Percentiles rank a stretch among this genome's conserved stretches.
Evolutionary conservation across 2,888 invertebrate species (phyloP).

Genomic region (Spisula subtruncata): DNA sequence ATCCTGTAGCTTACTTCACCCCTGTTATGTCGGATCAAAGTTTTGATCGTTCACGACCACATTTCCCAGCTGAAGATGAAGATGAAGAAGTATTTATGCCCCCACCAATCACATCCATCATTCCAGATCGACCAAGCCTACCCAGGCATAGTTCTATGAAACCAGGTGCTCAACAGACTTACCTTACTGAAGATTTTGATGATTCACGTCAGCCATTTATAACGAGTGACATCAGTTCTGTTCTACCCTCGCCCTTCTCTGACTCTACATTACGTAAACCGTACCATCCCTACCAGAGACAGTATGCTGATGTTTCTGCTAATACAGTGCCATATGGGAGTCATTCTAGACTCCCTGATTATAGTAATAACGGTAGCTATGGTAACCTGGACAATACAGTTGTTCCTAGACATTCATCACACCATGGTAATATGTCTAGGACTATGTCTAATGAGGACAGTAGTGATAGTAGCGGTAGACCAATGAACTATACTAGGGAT

Average conservation of each 20-base stretch:
- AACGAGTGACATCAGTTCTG: slow-evolving; percentile 82
- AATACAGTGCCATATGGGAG: slow-evolving; percentile 64
- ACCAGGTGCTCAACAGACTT: slow-evolving; percentile 79
- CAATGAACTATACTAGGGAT: slow-evolving; percentile 80
- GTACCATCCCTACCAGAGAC: slow-evolving; percentile 65
- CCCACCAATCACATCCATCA: slow-evolving; percentile 66
- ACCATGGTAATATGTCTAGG: slow-evolving; percentile 57
- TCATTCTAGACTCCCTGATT: slow-evolving; percentile 43
- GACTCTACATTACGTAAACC: slow-evolving; percentile 54
- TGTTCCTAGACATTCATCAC: slow-evolving; percentile 65
- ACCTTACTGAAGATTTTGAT: slow-evolving; percentile 76
- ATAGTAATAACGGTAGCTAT: slow-evolving; percentile 52
- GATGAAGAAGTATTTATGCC: slow-evolving; percentile 81
- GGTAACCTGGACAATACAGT: slow-evolving; percentile 67
- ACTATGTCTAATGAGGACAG: slow-evolving; percentile 66
- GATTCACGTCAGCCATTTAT: slow-evolving; percentile 71
- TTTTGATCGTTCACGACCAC: slow-evolving; percentile 64
- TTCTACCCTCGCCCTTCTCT: slow-evolving; percentile 78
- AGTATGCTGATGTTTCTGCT: slow-evolving; percentile 58
- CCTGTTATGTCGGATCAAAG: slow-evolving; percentile 55
- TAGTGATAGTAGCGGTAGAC: slow-evolving; percentile 76
- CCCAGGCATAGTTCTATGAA: slow-evolving; percentile 85
- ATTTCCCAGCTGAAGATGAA: slow-evolving; percentile 73
- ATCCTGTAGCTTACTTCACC: slow-evolving; percentile 37
- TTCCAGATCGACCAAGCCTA: slow-evolving; percentile 73